Percentiles rank a stretch among this genome's conserved stretches.
These are phyloP conservation scores for Anagrus nilaparvatae DNA, from an alignment of 1,140 invertebrate species.

Conservation along the genomic window DNA sequence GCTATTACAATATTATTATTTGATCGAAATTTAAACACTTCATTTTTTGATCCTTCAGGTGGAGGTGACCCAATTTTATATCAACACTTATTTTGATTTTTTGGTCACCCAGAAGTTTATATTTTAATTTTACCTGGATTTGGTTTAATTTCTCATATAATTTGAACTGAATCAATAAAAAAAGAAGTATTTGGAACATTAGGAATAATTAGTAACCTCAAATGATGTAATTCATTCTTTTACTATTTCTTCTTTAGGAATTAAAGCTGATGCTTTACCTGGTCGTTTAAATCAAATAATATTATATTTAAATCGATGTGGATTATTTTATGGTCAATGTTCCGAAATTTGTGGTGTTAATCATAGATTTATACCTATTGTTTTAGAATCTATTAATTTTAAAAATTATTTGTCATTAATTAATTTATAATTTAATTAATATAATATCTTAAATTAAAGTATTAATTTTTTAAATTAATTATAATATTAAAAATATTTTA, in stretches of 20 bases:
- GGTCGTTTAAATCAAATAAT: slow-evolving; percentile 61
- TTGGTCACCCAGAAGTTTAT: slow-evolving; percentile 51
- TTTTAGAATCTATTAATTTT: slow-evolving; percentile 59
- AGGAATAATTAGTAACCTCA: slow-evolving; percentile 50
- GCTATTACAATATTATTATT: slow-evolving; percentile 58
- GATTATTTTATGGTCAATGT: slow-evolving; percentile 61
- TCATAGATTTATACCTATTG: slow-evolving; percentile 55
- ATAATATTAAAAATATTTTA: too few species aligned
- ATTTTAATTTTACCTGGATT: slow-evolving; percentile 48
- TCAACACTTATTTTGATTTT: slow-evolving; percentile 56
- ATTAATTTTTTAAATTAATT: too few species aligned
- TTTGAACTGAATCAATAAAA: slow-evolving; percentile 47
- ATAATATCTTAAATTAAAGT: too few species aligned
- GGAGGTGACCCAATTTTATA: slow-evolving; percentile 59
- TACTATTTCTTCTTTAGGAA: slow-evolving; percentile 61
- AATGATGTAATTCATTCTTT: slow-evolving; percentile 58
- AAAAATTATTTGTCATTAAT: too few species aligned
- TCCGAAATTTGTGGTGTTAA: slow-evolving; percentile 70
- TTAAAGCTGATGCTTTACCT: slow-evolving; percentile 59
- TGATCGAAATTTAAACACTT: slow-evolving; percentile 56
- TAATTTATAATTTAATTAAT: too few species aligned
- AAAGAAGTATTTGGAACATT: slow-evolving; percentile 45
- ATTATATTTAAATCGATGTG: slow-evolving; percentile 58
- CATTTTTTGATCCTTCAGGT: slow-evolving; percentile 54
- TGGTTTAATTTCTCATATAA: slow-evolving; percentile 51